phyloP scores from a whole-genome alignment of 2,888 invertebrate genomes.

The Amblyjoppa proteus region DNA sequence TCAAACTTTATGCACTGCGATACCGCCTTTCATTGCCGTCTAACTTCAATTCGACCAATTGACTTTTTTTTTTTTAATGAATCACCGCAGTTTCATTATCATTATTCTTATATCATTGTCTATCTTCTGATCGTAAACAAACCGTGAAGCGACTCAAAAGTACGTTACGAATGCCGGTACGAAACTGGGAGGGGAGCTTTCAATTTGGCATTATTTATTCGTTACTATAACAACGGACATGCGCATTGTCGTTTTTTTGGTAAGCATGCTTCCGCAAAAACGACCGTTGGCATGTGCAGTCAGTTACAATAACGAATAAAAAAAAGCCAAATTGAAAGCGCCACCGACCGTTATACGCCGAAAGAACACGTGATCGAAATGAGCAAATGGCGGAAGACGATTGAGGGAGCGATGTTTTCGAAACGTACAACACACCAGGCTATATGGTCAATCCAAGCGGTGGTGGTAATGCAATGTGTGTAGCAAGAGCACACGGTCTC shows the following conservation, averaged over 20 bases:
- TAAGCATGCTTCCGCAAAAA: not conserved
- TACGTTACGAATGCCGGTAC: not conserved
- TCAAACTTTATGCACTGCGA: no score
- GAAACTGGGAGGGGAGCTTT: not conserved
- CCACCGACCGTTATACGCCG: not conserved
- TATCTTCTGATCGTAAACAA: not conserved
- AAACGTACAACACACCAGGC: not conserved
- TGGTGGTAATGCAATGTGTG: constrained; percentile 23
- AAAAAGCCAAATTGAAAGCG: not conserved
- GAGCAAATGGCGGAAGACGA: not conserved
- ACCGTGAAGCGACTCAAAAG: not conserved
- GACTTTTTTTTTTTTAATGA: not conserved
- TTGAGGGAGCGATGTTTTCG: not conserved
- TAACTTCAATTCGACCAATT: not conserved
- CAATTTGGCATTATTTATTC: not conserved
- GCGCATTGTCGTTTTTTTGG: not conserved
- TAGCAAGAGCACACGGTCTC: constrained; percentile 24
- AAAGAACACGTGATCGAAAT: not conserved
- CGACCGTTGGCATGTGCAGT: not conserved
- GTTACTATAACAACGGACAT: not conserved
- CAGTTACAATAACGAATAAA: not conserved
- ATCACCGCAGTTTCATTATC: not conserved
- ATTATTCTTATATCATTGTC: not conserved
- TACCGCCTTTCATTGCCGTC: not conserved
- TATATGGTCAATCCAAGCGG: constrained; percentile 7